Evolutionary conservation across 23 tunicate species (phyloP).

Genomic region (Diplosoma virens): DNA sequence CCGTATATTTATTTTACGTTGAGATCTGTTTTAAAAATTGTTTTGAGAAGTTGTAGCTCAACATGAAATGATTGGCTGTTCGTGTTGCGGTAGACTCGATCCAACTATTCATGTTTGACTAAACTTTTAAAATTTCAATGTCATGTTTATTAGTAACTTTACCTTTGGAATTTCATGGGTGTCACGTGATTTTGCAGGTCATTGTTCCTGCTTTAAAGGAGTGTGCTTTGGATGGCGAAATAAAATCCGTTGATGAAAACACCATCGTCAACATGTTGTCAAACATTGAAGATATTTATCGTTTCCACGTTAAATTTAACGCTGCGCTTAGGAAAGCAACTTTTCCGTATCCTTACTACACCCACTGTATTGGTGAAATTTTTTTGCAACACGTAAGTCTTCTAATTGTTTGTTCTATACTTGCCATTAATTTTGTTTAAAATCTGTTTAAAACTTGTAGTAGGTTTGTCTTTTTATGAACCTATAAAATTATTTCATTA

Average conservation of each 20-base stretch:
- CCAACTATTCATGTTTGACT: too few species aligned
- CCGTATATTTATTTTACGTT: too few species aligned
- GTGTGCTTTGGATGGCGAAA: conserved; percentile 38
- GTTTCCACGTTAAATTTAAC: conserved; percentile 45
- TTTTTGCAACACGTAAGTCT: conserved; percentile 68
- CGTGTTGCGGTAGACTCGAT: too few species aligned
- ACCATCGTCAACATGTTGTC: conserved; percentile 50
- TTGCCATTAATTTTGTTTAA: too few species aligned
- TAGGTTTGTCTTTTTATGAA: not conserved
- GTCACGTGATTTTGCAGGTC: conserved; percentile 53
- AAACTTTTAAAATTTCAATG: too few species aligned
- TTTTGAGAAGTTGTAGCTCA: too few species aligned
- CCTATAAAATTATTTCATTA: too few species aligned
- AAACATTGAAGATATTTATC: conserved; percentile 66
- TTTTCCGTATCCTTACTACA: conserved; percentile 65
- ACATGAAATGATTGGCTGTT: too few species aligned
- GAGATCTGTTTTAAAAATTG: too few species aligned
- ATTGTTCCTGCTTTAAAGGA: conserved; percentile 52
- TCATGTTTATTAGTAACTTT: too few species aligned
- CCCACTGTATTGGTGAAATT: conserved; percentile 73
- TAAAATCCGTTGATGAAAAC: conserved; percentile 29
- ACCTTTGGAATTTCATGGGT: too few species aligned
- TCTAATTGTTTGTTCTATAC: too few species aligned
- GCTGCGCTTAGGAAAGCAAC: conserved; percentile 42
- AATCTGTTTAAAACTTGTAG: not conserved